Evolutionary conservation across 1,140 invertebrate genomes (phyloP).

Genomic region (Zaprionus ornatus): DNA sequence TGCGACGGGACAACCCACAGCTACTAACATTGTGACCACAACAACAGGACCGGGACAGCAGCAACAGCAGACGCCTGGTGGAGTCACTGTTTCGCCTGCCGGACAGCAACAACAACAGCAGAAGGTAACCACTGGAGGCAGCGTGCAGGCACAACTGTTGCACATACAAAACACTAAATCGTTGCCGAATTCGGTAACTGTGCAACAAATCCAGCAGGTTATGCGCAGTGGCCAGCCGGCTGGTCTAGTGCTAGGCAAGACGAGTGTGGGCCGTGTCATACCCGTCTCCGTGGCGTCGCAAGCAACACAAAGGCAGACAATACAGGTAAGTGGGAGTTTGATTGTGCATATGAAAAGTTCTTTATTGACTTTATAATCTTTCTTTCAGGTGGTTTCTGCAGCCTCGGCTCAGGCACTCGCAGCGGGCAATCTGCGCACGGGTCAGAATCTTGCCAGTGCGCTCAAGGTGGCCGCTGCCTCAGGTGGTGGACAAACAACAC

Average conservation of each 20-base stretch:
- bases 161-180: conserved; percentile 85
- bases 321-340: conserved; percentile 60
- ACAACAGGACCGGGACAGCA: conserved; percentile 43
- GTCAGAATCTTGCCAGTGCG: conserved; percentile 83
- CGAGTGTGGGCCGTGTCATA: conserved; percentile 80
- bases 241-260: conserved; percentile 79
- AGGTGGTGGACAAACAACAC: conserved; percentile 69
- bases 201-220: conserved; percentile 91
- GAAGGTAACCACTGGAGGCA: conserved; percentile 41
- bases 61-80: conserved; percentile 71
- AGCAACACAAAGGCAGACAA: conserved; percentile 77
- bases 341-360: neutral
- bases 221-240: conserved; percentile 87
- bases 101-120: conserved; percentile 56
- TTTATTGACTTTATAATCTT: neutral
- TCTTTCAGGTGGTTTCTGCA: conserved; percentile 84
- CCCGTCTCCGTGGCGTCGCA: conserved; percentile 82
- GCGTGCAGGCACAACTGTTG: conserved; percentile 76
- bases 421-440: conserved; percentile 83
- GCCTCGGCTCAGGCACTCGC: conserved; percentile 84
- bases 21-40: conserved; percentile 64
- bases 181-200: conserved; percentile 87
- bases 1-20: conserved; percentile 57
- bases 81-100: conserved; percentile 71
- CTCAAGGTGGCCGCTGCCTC: conserved; percentile 84